Base-by-base conservation (phyloP, 2,113 vertebrate genomes). In the Cranoglanis bouderius region DNA sequence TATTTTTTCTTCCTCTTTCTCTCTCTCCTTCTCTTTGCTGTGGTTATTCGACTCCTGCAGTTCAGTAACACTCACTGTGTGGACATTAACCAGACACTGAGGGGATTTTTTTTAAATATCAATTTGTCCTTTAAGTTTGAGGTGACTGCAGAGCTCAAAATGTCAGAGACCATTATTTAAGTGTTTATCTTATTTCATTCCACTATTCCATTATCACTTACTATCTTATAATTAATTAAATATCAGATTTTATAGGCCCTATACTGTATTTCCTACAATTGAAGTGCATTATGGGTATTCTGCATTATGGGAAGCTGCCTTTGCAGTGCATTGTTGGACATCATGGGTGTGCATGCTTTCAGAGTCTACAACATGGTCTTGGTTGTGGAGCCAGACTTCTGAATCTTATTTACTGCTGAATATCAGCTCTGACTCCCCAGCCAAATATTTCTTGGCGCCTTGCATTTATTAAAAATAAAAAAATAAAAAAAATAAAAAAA, bases 381-480 rank as follows among this genome's bases (percentile, higher is more conserved):
- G 94, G 92, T 94, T 94, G 93, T 92, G 93, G 94, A 84, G 61
- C 84, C 38, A 84, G 88, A 90, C 93, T 90, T 92, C 94, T 91
- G 51, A 13, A 29, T 49, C n/a, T 57, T 82, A 6, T 82, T 57
- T 24, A 35, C 88, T 88, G 87, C 89, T 89, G 91, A 93, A 91
- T 93, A 90, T 92, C 85, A 92, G 91, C 78, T 80, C 53, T 4
- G 40, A 78, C 51, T 94, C 89, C 91, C 84, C 90, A 85, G 86
- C 88, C 89, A 92, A 92, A 95, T 93, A 94, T 92, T 93, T 85
- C 91, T 85, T 77, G 92, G 92, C 72, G 67, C 90, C 88, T 88
- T 93, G 89, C 84, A 91, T 89, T 90, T 91, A 87, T 87, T 89
- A 84, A 83, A 38, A 89, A 92, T 92, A 84, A 29, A 77, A 77